Evolutionary conservation across 2,797 vertebrate genomes (phyloP), one percentile per base, ranked within the genome.

Genomic region (Halcyon smyrnensis): DNA sequence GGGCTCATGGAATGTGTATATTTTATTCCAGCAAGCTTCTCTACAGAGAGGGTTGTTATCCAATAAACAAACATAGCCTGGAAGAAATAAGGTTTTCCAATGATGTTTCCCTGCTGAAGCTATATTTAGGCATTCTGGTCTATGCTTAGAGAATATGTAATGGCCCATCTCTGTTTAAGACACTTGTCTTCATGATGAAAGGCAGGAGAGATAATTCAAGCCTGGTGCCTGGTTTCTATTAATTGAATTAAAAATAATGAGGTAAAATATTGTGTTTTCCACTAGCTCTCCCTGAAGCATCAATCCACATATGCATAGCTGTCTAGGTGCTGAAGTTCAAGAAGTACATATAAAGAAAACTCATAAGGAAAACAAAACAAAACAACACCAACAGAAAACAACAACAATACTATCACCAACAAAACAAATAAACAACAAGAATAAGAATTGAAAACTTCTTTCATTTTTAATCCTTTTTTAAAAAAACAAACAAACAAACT

Each of bases 171-270:
- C 74, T 87, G 50, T 51, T 91, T 87, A 85, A 93, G 75, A 71
- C 43, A 79, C 36, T 79, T 88, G 25, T 70, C 78, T 91, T 88
- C 34, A 12, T 59, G 50, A 86, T 39, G n/a, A 92, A 88, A 88
- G 36, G n/a, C 83, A 89, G 80, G 54, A 94, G 19, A 11, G 51
- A 56, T 79, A 81, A 95, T 89, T 92, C 67, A 90, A 93, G 48
- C 46, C 67, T 84, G 16, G 74, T 85, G 64, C 53, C 91, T 95
- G 86, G 12, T 93, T 95, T 88, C 74, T 83, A 90, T 93, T 96
- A 96, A 95, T 90, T 74, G 60, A 87, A 82, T 92, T 88, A 50
- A 92, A 90, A 89, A 87, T 84, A 77, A 90, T 70, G 36, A 93
- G 6, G 15, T 89, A 37, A 95, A 94, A 69, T 73, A 64, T 15